Conservation (phyloP, 2,113 vertebrate genomes). For the Upupa epops region DNA sequence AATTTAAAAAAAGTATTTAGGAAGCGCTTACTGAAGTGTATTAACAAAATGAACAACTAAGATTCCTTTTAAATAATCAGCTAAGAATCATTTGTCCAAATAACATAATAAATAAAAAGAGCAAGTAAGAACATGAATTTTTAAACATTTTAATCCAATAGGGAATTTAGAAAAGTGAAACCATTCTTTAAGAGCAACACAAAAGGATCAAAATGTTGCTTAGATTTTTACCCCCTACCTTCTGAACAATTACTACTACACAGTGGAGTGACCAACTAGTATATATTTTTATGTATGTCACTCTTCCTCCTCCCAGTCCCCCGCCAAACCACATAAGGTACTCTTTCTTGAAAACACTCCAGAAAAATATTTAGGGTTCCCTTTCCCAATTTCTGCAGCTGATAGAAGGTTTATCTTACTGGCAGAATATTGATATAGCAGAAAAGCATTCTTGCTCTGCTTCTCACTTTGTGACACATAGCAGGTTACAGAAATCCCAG, state of each 20-base stretch:
- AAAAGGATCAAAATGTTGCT: fast-evolving
- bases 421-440: fast-evolving
- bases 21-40: background rate
- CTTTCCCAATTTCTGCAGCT: background rate
- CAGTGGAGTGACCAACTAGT: background rate
- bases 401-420: background rate
- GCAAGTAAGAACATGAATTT: background rate
- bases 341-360: background rate
- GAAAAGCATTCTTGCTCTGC: background rate
- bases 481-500: background rate
- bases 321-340: background rate
- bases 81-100: background rate
- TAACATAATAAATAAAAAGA: no score
- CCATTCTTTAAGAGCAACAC: background rate
- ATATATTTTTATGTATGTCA: background rate
- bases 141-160: background rate
- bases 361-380: background rate
- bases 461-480: background rate
- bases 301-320: no score
- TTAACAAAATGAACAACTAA: background rate
- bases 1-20: background rate
- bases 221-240: background rate
- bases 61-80: background rate
- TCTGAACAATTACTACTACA: background rate
- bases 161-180: background rate